Base-by-base conservation (phyloP, 2,113 vertebrate genomes). In the Paralichthys olivaceus region DNA sequence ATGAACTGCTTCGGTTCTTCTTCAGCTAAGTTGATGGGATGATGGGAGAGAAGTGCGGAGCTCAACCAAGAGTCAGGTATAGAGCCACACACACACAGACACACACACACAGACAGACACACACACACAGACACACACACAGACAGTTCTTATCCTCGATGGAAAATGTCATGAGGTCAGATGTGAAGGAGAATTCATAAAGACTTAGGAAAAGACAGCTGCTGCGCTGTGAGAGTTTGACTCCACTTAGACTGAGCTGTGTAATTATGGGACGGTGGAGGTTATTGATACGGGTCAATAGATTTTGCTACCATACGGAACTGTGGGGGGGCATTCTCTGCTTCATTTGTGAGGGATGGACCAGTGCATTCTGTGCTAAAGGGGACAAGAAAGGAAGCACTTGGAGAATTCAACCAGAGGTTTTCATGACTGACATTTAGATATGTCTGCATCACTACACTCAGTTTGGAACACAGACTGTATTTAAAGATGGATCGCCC, bases 101-200 rank as follows among this genome's bases (percentile, higher is more conserved):
- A 53, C 20, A 22, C 51, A 53, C 20, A 22, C 51, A 51, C 49
- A 14, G 19, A 9, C 51, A 11, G 28, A 53, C 51, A 53, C 20
- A 22, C 51, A 53, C 20, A 22, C 51, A 51, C 49, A 14, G 19
- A 9, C 51, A 11, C n/a, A 23, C 53, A 12, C 53, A 54, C 8
- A 23, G 20, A 25, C 53, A 23, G 11, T 40, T 40, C 37, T 53
- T 53, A n/a, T 53, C n/a, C 51, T 23, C n/a, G 2, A 53, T 53
- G 49, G 20, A 22, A 53, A n/a, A 8, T 53, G 49, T 53, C 7
- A 22, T 17, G 5, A 56, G 23, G 20, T 56, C 55, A 56, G 53
- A 56, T 26, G 55, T 56, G 55, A 55, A 55, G 53, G 22, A 53
- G 51, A 53, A 53, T n/a, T 53, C n/a, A 53, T 53, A 22, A 53